A percentile compares a stretch with the other conserved stretches of the same genome.
Evolutionary conservation across 2,113 vertebrate genomes (phyloP).

Genomic region (Xyliphius kryptos): DNA sequence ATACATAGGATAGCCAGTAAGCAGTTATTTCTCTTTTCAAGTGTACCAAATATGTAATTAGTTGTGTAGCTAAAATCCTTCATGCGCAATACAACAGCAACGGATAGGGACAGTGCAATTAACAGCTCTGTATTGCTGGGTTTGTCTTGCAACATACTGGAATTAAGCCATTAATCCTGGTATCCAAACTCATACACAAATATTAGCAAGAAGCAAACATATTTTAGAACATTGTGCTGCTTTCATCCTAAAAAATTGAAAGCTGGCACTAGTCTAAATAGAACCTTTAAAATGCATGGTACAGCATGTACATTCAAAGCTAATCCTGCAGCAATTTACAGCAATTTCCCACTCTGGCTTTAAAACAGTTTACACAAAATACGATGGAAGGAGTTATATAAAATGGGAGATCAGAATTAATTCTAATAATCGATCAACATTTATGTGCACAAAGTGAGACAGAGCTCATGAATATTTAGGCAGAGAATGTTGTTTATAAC

Average conservation of each 20-base stretch:
- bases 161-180: no score
- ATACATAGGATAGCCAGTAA: not conserved
- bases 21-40: not conserved
- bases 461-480: slow-evolving; percentile 12
- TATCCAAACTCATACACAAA: not conserved
- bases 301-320: not conserved
- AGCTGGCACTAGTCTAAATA: not conserved
- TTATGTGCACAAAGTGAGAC: slow-evolving; percentile 12
- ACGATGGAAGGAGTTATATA: not conserved
- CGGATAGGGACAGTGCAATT: not conserved
- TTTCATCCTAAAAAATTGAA: slow-evolving; percentile 4
- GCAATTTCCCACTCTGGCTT: no score
- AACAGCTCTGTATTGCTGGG: not conserved
- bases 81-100: slow-evolving; percentile 8
- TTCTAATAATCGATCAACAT: not conserved
- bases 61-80: no score
- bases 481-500: no score
- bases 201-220: no score
- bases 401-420: not conserved
- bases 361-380: no score
- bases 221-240: no score
- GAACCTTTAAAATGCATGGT: not conserved
- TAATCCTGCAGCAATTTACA: no score
- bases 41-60: not conserved
- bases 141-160: not conserved